Base-by-base conservation (phyloP, 2,797 vertebrate species). In the Carapus acus region DNA sequence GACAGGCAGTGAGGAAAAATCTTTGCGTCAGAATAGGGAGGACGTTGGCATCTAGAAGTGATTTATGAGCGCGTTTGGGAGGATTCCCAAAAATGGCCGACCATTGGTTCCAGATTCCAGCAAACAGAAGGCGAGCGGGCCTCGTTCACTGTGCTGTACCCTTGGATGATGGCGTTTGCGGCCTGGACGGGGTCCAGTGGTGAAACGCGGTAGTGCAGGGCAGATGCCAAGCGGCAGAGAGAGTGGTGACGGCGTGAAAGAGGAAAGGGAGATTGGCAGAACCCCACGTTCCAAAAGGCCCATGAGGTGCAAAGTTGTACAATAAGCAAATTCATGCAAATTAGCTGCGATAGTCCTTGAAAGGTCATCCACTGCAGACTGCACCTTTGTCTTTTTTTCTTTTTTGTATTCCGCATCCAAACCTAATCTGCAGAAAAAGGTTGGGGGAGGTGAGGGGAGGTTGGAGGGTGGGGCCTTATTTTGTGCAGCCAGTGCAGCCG, bases 401-500 rank as follows among this genome's bases (percentile, higher is more conserved):
- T 49, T 43, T 38, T 64, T 58, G 36, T 14, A 40, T 69, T 59
- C 48, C 53, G 2, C 2, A 4, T 44, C 18, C 3, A 3, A 16
- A n/a, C 43, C 48, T 23, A 40, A 54, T 18, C 23, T 2, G 19
- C 36, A 23, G 3, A 49, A 29, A 52, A 57, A 50, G 61, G 70
- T 19, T 34, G 31, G 14, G 8, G 34, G 62, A 63, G 42, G 40
- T 22, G n/a, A n/a, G n/a, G n/a, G n/a, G n/a, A n/a, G n/a, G n/a
- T n/a, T n/a, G n/a, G n/a, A n/a, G n/a, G n/a, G n/a, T n/a, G n/a
- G n/a, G n/a, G n/a, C n/a, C n/a, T n/a, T n/a, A n/a, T n/a, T 3
- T 5, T 19, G 52, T 55, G 58, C 46, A 62, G 51, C 34, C 40
- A 22, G 21, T 15, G 20, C 1, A 43, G 24, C 58, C 53, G 56